Base-by-base conservation (phyloP, 2,888 invertebrate species). In the Dasysyrphus albostriatus region DNA sequence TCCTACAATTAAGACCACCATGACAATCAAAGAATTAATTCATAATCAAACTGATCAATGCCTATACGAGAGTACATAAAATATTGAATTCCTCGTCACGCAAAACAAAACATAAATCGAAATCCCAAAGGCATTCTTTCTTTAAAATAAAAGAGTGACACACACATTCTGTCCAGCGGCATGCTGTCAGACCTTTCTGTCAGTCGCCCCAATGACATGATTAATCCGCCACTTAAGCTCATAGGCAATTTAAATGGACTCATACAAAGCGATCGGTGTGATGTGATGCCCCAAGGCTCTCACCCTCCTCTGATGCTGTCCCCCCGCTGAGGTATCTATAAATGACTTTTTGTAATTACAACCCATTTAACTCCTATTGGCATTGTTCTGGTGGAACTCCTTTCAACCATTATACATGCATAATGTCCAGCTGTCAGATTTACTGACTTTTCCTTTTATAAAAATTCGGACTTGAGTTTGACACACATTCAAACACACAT, bases 161-260 rank as follows among this genome's bases (percentile, higher is more conserved):
- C 56, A 56, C 56, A 81, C 37, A 37, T 49, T 51, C 49, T 49
- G 19, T 51, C 61, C 58, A 49, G 24, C 54, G 16, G 56, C 29
- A 5, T 24, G 37, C 39, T 69, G 69, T 69, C 69, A 69, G 49
- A 67, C 34, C 65, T 65, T 77, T 76, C 81, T 81, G 84, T 81
- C 84, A 81, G 47, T 73, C 24, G 2, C 19, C 81, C 37, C 76
- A 81, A 77, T 79, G 87, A 83, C 82, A 87, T 75, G 87, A 75
- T 83, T 87, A 83, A 87, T 87, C 87, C 87, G 78, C 87, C 87
- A 79, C 82, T 87, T 87, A 78, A 87, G 75, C 54, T 75, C 87
- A 75, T 83, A 87, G 78, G 78, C 39, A 83, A 83, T 69, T 51
- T 78, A 81, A 85, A 81, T 81, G 76, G 81, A 56, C 77, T 10